Evolutionary conservation across 1,140 invertebrate species (phyloP).

Genomic region (Globodera rostochiensis): DNA sequence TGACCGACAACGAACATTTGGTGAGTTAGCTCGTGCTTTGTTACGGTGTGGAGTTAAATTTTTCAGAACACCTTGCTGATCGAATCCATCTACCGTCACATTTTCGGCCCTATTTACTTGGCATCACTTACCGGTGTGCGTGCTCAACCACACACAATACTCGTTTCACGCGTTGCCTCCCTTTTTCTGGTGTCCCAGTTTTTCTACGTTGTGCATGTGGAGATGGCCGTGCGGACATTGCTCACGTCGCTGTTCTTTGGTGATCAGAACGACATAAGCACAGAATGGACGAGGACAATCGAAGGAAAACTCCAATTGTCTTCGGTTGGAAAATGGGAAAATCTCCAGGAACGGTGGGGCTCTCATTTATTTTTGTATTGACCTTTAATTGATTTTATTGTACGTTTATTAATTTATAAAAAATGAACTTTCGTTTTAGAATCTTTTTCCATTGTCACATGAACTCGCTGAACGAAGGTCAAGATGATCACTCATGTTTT

Average conservation of each 20-base stretch:
- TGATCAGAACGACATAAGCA: slow-evolving; percentile 55
- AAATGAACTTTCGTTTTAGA: slow-evolving; percentile 72
- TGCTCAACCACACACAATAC: slow-evolving; percentile 34
- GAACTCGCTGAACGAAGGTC: slow-evolving; percentile 74
- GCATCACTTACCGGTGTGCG: slow-evolving; percentile 64
- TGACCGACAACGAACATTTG: slow-evolving; percentile 49
- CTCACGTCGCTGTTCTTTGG: slow-evolving; percentile 59
- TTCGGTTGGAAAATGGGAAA: slow-evolving; percentile 21
- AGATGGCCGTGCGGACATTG: slow-evolving; percentile 53
- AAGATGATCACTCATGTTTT: slow-evolving; percentile 90
- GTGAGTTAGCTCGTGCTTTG: slow-evolving; percentile 24
- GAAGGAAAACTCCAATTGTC: slow-evolving; percentile 20
- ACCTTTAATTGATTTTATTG: not conserved
- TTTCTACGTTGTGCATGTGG: slow-evolving; percentile 54
- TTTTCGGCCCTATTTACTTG: slow-evolving; percentile 90
- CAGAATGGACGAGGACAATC: slow-evolving; percentile 55
- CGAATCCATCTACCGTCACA: slow-evolving; percentile 87
- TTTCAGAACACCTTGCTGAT: slow-evolving; percentile 92
- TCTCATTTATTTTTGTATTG: too few relatives aligned
- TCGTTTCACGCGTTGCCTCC: slow-evolving; percentile 55
- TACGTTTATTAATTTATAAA: not conserved
- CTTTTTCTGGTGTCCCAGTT: slow-evolving; percentile 61
- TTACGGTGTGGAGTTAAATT: slow-evolving; percentile 65
- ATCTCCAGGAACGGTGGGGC: slow-evolving; percentile 30
- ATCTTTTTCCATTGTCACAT: slow-evolving; percentile 68